Evolutionary conservation across 2,888 invertebrate genomes (phyloP).

Genomic region (Dicycla oo): DNA sequence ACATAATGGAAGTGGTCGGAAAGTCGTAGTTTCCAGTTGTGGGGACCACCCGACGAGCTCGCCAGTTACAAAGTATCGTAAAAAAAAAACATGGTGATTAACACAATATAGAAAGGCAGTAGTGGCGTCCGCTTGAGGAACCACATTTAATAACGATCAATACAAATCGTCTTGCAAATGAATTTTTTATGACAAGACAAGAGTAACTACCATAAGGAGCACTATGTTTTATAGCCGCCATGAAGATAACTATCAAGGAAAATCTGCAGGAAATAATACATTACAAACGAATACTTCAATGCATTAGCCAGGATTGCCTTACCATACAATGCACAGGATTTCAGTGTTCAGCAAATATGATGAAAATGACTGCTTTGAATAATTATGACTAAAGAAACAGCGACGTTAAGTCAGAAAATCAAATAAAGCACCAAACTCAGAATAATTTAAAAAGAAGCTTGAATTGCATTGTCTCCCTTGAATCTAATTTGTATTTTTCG

Average conservation of each 20-base stretch:
- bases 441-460: neutral
- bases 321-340: slow-evolving; percentile 14
- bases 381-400: neutral
- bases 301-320: slow-evolving; percentile 9
- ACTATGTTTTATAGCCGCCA: slow-evolving; percentile 2
- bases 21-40: slow-evolving; percentile 6
- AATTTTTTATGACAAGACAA: slow-evolving; percentile 11
- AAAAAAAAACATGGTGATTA: neutral
- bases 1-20: slow-evolving; percentile 6
- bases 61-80: slow-evolving; percentile 4
- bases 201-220: neutral
- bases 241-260: slow-evolving; percentile 35
- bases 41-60: neutral
- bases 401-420: neutral
- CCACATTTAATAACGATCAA: slow-evolving; percentile 18
- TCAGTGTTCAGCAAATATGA: neutral
- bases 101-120: neutral
- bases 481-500: slow-evolving; percentile 4
- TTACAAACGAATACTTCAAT: slow-evolving; percentile 21
- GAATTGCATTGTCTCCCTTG: neutral
- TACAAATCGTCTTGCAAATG: slow-evolving; percentile 16
- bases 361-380: neutral
- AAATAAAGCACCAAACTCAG: neutral
- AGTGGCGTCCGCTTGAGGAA: neutral
- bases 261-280: slow-evolving; percentile 15